These are phyloP conservation scores for Synanceia verrucosa DNA, from an alignment of 2,797 vertebrate species.

Conservation along the genomic window DNA sequence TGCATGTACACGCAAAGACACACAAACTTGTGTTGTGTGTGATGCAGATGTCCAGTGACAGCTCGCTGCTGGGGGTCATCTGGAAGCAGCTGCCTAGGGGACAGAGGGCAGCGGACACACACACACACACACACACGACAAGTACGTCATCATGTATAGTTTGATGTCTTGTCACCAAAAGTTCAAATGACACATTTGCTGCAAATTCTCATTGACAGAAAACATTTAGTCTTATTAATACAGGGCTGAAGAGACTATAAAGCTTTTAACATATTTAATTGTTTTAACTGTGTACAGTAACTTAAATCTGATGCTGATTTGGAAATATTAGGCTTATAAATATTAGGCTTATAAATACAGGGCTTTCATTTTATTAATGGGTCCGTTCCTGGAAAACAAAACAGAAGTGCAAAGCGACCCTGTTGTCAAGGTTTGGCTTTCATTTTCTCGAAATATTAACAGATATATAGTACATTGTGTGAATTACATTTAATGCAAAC, in stretches of 20 bases:
- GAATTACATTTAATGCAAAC: neutral
- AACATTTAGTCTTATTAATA: conserved; percentile 1
- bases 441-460: neutral
- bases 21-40: conserved; percentile 43
- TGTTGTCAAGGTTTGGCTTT: neutral
- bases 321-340: neutral
- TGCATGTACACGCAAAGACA: conserved; percentile 39
- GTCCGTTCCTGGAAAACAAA: too few species aligned
- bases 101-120: conserved; percentile 46
- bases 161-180: conserved; percentile 11
- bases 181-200: neutral
- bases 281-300: neutral
- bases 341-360: too few species aligned
- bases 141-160: conserved; percentile 26
- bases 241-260: fast-evolving
- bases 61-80: conserved; percentile 80
- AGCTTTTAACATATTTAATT: neutral
- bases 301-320: neutral
- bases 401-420: neutral
- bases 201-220: conserved; percentile 22
- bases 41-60: conserved; percentile 82
- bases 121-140: conserved; percentile 19
- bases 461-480: neutral
- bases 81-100: conserved; percentile 70
- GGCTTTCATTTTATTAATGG: too few species aligned